Evolutionary conservation across 2,797 vertebrate species (phyloP).

Genomic region (Mustela erminea): DNA sequence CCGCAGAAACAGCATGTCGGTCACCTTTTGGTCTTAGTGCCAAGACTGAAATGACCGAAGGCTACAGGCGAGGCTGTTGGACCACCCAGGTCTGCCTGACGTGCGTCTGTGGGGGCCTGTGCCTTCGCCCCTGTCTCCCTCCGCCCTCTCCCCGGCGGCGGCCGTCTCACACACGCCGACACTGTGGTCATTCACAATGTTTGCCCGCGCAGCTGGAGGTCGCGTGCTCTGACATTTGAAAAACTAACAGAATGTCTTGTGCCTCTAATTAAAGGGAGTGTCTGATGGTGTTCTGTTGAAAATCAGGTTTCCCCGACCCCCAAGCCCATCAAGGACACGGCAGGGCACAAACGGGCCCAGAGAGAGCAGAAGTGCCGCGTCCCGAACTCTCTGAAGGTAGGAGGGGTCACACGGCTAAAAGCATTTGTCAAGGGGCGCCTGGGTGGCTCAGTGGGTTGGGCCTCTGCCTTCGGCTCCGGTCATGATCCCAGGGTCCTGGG

Average conservation of each 20-base stretch:
- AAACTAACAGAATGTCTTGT: background rate
- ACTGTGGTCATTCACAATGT: accelerated
- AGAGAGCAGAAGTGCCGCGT: too few relatives aligned
- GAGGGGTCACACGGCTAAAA: background rate
- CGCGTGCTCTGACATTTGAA: background rate
- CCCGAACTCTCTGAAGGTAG: too few relatives aligned
- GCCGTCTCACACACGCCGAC: background rate
- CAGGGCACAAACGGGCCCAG: background rate
- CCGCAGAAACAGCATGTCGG: background rate
- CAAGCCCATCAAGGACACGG: accelerated
- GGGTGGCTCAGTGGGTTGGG: too few relatives aligned
- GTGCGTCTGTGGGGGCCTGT: background rate
- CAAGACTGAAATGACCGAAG: background rate
- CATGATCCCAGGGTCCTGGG: too few relatives aligned
- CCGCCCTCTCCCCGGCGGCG: background rate
- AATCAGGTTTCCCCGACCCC: background rate
- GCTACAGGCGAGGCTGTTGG: background rate
- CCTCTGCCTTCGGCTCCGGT: too few relatives aligned
- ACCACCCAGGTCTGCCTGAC: accelerated
- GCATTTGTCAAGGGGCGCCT: background rate
- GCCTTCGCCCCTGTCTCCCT: too few relatives aligned
- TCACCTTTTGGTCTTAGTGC: too few relatives aligned
- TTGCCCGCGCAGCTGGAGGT: too few relatives aligned
- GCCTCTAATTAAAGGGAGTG: background rate
- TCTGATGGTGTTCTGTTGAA: background rate